Base-by-base conservation (phyloP, 2,113 vertebrate species). In the Alosa alosa region DNA sequence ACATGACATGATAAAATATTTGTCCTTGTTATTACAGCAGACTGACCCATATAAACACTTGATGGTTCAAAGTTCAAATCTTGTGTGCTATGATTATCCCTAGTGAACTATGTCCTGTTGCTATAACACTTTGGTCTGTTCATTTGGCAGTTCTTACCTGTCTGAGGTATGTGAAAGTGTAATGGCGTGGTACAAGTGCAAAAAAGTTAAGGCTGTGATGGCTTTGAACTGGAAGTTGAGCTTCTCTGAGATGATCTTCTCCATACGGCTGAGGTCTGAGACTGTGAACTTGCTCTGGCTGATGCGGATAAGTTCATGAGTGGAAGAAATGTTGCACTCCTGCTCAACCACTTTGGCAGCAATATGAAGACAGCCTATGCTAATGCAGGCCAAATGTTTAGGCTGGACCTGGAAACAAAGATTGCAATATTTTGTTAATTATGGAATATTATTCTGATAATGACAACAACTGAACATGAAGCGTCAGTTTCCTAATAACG, bases 141-240 rank as follows among this genome's bases (percentile, higher is more conserved):
- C 57, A 22, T 25, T 20, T 1, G 3, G 5, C 22, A 3, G 72
- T 36, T 78, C 31, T 93, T 89, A 99, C 98, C 97, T 95, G 93
- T 96, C 95, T 83, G 96, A 96, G 93, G 94, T 95, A 94, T 98
- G 96, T 45, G 93, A 96, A 75, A 96, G 92, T 84, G 96, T 85
- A 52, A 99, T 96, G 88, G 95, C 90, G 88, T 97, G 97, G 94
- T 98, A 99, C 90, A 99, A 93, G 95, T 98, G 97, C 95, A 99
- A 96, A 91, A 99, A 99, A 86, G 97, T 98, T 96, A 99, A 97
- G 96, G 98, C 97, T 88, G 98, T 99, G 95, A 98, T 93, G 93
- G 97, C 97, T 95, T 96, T 96, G 91, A 97, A 96, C 92, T 98
- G 96, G 95, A 97, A 97, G 96, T 97, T 91, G 91, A 99, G 95